phyloP scores from a whole-genome alignment of 2,113 vertebrate species.

The Saguinus imperator region DNA sequence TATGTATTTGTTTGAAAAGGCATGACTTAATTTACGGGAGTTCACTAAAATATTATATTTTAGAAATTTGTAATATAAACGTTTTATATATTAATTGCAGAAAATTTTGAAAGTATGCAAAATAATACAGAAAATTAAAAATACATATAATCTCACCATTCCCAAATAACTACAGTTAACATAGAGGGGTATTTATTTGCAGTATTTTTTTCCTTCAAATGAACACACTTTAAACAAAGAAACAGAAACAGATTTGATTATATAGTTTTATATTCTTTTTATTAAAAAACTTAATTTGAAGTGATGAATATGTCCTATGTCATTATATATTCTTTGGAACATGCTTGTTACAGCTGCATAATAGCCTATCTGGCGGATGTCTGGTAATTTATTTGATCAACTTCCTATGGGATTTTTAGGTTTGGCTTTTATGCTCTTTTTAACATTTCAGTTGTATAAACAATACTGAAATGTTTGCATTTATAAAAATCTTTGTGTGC shows the following conservation, averaged over 20 bases:
- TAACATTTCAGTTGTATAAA: neutral
- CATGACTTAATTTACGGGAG: neutral
- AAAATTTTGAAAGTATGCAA: neutral
- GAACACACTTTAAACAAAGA: neutral
- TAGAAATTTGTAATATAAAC: neutral
- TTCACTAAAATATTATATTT: neutral
- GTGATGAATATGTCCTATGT: neutral
- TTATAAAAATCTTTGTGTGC: neutral
- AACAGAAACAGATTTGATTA: neutral
- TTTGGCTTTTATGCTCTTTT: neutral
- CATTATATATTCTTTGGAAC: neutral
- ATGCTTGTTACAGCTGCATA: neutral
- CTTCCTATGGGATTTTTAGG: neutral
- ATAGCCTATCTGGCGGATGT: neutral
- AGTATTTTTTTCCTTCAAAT: neutral
- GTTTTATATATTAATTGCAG: neutral
- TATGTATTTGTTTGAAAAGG: neutral
- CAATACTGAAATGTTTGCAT: neutral
- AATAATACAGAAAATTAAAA: neutral
- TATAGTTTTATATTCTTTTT: conserved; percentile 4
- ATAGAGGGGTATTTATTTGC: neutral
- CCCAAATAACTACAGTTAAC: neutral
- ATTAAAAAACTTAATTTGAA: conserved; percentile 15
- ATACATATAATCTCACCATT: neutral
- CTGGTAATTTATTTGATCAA: neutral